Conservation (phyloP, 2,888 invertebrate species). For the Agelastica alni region DNA sequence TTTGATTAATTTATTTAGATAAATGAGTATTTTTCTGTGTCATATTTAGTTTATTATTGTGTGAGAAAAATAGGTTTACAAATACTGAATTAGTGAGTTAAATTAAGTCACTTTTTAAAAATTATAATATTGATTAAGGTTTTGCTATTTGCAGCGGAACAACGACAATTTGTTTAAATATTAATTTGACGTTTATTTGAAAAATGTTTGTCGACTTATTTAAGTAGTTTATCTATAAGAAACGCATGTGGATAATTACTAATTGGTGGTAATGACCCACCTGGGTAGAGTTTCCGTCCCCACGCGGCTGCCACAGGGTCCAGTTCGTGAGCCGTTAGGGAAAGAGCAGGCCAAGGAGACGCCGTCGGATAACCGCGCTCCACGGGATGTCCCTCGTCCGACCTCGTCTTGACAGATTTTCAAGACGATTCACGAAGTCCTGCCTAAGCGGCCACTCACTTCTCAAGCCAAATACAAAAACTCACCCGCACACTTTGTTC, state of each 20-base stretch:
- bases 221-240: too few relatives aligned
- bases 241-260: too few relatives aligned
- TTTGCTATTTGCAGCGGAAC: too few relatives aligned
- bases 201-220: background rate
- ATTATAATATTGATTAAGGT: background rate
- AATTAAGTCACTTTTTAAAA: too few relatives aligned
- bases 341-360: slow-evolving; percentile 76
- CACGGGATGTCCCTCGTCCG: slow-evolving; percentile 70
- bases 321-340: slow-evolving; percentile 62
- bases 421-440: slow-evolving; percentile 28
- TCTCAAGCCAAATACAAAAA: slow-evolving; percentile 22
- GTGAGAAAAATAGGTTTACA: too few relatives aligned
- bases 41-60: too few relatives aligned
- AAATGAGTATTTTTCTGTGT: too few relatives aligned
- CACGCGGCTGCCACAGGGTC: slow-evolving; percentile 75
- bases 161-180: too few relatives aligned
- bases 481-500: slow-evolving; percentile 25
- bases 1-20: too few relatives aligned
- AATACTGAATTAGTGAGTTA: too few relatives aligned
- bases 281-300: slow-evolving; percentile 79
- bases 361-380: slow-evolving; percentile 72
- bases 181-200: too few relatives aligned
- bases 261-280: slow-evolving; percentile 14
- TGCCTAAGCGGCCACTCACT: slow-evolving; percentile 29
- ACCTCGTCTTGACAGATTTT: slow-evolving; percentile 66